Base-by-base conservation (phyloP, 2,888 invertebrate species). In the Halictus quadricinctus region DNA sequence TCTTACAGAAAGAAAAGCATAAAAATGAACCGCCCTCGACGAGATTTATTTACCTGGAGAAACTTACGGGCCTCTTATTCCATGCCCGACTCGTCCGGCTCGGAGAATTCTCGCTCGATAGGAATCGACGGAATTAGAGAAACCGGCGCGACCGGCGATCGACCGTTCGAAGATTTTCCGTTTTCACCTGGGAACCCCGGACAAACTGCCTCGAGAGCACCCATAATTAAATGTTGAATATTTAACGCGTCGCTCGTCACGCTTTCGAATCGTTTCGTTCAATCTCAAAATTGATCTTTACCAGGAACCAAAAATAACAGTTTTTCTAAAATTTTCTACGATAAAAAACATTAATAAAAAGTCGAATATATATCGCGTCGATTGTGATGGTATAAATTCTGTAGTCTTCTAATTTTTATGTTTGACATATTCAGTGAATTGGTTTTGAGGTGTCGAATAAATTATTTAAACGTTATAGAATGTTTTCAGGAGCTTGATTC, bases 1-100 rank as follows among this genome's bases (percentile, higher is more conserved):
- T 88, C 80, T 66, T 88, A 88, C 88, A 74, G 86, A 87, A 77
- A 78, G 84, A 82, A 77, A 76, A 82, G 88, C 80, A 88, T 88
- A 88, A 88, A 88, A 87, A 85, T 83, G 85, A 76, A 83, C 76
- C 72, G 75, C 75, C 76, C 70, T 69, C 43, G 64, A 25, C 43
- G 80, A 85, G 88, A 88, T 88, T 88, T 88, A 88, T 88, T 88
- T 88, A 78, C 75, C 80, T 43, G 76, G 75, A 50, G 77, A 80
- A 85, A 88, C 78, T 83, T 81, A 79, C 79, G 81, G 64, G 76
- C 50, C 43, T 78, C 85, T 88, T 87, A 84, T 84, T 81, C 87
- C 72, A 87, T 87, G 69, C 74, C 79, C 25, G 76, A 54, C 85
- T 81, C 79, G 54, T 46, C 72, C 78, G 18, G 69, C 36, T 29